These are phyloP conservation scores for Bucco capensis DNA, from an alignment of 2,113 vertebrate genomes.

Conservation along the genomic window DNA sequence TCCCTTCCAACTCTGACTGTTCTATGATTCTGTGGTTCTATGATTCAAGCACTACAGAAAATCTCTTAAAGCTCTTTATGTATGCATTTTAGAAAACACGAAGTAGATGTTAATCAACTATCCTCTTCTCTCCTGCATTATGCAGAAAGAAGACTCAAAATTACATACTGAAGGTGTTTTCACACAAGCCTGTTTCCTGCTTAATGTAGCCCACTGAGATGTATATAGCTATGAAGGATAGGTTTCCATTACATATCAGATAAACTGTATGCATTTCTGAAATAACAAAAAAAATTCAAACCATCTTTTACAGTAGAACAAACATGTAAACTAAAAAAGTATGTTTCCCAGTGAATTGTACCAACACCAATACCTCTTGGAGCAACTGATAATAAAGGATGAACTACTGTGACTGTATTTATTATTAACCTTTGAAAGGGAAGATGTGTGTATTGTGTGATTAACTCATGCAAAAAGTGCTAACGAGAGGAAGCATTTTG, in stretches of 20 bases:
- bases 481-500: neutral
- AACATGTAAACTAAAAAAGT: neutral
- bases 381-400: neutral
- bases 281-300: neutral
- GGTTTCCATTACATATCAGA: neutral
- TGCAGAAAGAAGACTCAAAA: neutral
- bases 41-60: neutral
- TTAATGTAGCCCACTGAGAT: neutral
- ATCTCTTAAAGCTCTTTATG: neutral
- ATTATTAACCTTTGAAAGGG: neutral
- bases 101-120: neutral
- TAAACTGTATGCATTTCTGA: neutral
- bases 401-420: neutral
- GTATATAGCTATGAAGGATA: neutral
- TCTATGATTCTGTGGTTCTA: too few relatives aligned
- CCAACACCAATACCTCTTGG: neutral
- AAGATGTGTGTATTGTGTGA: neutral
- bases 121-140: neutral
- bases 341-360: neutral
- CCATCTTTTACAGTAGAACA: neutral
- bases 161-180: neutral
- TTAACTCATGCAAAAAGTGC: neutral
- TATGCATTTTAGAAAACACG: neutral
- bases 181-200: neutral
- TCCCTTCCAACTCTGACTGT: too few relatives aligned